Percentiles rank a stretch among this genome's conserved stretches.
phyloP scores from a whole-genome alignment of 2,113 vertebrate genomes.

The Turnix velox region DNA sequence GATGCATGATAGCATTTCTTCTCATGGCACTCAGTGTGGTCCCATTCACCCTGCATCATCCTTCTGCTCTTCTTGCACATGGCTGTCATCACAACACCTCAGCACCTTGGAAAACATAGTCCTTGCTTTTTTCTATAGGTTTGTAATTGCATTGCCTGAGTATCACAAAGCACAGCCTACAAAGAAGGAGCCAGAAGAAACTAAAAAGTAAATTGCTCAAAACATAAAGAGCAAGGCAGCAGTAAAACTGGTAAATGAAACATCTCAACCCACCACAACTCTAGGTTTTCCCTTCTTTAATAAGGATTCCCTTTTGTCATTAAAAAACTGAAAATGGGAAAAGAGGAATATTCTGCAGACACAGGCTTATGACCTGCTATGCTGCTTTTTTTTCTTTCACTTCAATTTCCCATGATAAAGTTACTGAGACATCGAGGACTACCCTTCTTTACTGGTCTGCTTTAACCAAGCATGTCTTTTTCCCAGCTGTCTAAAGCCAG shows the following conservation, averaged over 20 bases:
- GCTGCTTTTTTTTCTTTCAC: background rate
- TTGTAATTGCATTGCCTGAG: background rate
- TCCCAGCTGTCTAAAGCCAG: background rate
- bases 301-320: conserved; percentile 17
- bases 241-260: conserved; percentile 6
- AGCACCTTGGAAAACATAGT: background rate
- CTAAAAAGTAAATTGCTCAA: background rate
- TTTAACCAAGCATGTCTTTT: background rate
- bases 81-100: accelerated
- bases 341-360: background rate
- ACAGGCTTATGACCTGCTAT: conserved; percentile 36
- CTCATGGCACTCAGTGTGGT: accelerated
- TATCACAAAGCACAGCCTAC: background rate
- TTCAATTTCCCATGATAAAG: background rate
- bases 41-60: background rate
- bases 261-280: background rate
- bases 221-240: background rate
- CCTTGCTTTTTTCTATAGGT: background rate
- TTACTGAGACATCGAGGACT: conserved; percentile 6
- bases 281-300: conserved; percentile 17
- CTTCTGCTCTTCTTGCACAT: background rate
- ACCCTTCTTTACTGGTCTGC: background rate
- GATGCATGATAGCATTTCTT: background rate
- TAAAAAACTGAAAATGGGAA: conserved; percentile 24
- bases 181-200: background rate